These are phyloP conservation scores for Leiothrix lutea DNA, from an alignment of 2,113 vertebrate genomes.

Conservation along the genomic window DNA sequence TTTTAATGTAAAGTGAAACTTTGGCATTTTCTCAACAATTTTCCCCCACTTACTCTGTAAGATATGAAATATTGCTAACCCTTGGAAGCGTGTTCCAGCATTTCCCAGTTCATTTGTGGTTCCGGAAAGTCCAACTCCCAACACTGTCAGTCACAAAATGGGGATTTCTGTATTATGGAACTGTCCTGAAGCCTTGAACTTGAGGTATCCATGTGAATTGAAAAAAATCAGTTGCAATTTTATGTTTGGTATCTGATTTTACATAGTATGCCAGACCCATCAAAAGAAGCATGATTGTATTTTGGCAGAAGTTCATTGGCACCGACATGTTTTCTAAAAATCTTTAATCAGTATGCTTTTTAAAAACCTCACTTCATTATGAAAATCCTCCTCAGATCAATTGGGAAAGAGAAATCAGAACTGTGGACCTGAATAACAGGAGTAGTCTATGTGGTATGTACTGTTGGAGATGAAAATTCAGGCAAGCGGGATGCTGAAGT, in stretches of 20 bases:
- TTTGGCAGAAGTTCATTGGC: background rate
- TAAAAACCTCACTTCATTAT: background rate
- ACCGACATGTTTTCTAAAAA: background rate
- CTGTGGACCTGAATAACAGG: background rate
- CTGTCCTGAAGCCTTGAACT: background rate
- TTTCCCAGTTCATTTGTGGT: background rate
- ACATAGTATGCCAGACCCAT: accelerated
- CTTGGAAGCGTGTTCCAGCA: background rate
- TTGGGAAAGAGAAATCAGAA: background rate
- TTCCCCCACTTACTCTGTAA: background rate
- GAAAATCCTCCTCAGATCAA: background rate
- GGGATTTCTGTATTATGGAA: background rate
- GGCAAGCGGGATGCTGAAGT: background rate
- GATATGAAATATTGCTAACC: background rate
- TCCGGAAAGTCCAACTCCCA: background rate
- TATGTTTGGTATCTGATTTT: background rate
- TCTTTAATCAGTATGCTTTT: background rate
- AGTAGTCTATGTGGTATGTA: background rate
- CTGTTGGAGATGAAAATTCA: background rate
- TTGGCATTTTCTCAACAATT: background rate
- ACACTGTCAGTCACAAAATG: background rate
- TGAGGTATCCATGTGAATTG: background rate
- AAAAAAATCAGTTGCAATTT: background rate
- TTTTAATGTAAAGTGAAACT: background rate
- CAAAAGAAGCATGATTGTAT: background rate